Evolutionary conservation across 2,797 vertebrate genomes (phyloP), one percentile per base, ranked within the genome.

Genomic region (Brotula barbata): DNA sequence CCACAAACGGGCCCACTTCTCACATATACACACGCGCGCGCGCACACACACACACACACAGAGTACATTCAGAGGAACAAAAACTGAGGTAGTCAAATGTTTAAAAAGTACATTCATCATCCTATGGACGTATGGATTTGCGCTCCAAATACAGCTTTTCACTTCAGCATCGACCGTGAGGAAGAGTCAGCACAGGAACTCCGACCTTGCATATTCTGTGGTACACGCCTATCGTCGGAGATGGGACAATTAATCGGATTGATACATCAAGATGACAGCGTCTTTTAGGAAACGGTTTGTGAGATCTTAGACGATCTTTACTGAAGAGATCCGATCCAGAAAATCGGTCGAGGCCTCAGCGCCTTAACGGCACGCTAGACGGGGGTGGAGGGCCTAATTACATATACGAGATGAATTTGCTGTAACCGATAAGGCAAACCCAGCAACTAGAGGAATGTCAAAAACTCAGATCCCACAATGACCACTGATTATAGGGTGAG

Each of bases 11-110:
- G 48, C 45, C 28, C 63, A 2, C 12, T 42, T 22, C 15, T 54
- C 20, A 61, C 44, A 63, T 81, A 64, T 1, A 68, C 37, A 47
- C 41, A 28, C 46, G 43, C 58, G 50, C 54, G 25, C 57, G 31
- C 44, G 54, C 56, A 66, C 13, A 68, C 70, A 65, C 59, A 64
- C 25, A 58, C 50, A 58, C 60, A 62, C 58, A 72, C 23, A 51
- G 12, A 21, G 75, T 66, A 87, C 68, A 78, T 81, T 83, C 76
- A 80, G 31, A 65, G 16, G 71, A 71, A 77, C 76, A 72, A 76
- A 72, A 58, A 72, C 9, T 79, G 85, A 89, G 85, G 87, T 87
- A 89, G 85, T 77, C 69, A 68, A 70, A 79, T 47, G 62, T 71
- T 64, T 43, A 46, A 52, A 69, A 73, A 71, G 71, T 78, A 86